These are phyloP conservation scores for Epinotia nisella DNA, from an alignment of 2,888 invertebrate genomes.

Conservation along the genomic window DNA sequence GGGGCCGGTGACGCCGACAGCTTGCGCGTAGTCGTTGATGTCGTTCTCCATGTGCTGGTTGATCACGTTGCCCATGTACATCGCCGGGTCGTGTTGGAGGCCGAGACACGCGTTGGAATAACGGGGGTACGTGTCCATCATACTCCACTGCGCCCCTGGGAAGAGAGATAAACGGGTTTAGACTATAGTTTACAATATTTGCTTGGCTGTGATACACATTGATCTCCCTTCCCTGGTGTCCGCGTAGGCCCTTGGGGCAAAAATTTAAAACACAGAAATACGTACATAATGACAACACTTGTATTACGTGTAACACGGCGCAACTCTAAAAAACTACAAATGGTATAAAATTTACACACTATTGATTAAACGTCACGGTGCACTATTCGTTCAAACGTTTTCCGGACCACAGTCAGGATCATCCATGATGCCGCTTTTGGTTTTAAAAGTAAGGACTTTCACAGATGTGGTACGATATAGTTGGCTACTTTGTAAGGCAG, in stretches of 20 bases:
- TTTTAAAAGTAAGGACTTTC: no score
- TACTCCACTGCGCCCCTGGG: conserved; percentile 94
- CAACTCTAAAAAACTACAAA: not conserved
- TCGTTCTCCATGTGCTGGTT: conserved; percentile 71
- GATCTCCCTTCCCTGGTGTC: conserved; percentile 84
- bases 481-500: no score
- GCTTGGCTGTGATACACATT: conserved; percentile 60
- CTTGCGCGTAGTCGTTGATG: conserved; percentile 73
- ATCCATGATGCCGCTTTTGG: no score
- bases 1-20: conserved; percentile 71
- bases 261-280: not conserved
- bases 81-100: conserved; percentile 84
- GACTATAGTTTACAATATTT: conserved; percentile 53
- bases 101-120: conserved; percentile 89
- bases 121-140: conserved; percentile 92
- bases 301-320: not conserved
- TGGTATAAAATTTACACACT: not conserved
- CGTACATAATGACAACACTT: not conserved
- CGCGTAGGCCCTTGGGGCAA: not conserved
- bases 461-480: no score
- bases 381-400: no score
- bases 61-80: conserved; percentile 84
- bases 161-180: conserved; percentile 85
- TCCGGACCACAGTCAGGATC: no score
- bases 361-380: no score